Base-by-base conservation (phyloP, 2,888 invertebrate genomes). In the Atethmia centrago region DNA sequence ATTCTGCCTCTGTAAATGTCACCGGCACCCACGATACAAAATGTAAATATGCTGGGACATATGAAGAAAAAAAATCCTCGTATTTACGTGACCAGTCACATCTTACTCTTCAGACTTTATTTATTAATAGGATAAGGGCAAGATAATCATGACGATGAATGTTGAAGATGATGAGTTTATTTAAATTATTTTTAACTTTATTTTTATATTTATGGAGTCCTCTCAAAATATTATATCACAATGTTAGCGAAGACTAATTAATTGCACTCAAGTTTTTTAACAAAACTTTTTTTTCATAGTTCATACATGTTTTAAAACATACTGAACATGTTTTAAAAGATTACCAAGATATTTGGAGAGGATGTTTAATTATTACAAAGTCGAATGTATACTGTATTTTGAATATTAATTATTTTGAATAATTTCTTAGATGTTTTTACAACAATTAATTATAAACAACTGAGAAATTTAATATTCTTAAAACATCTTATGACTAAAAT, bases 1-100 rank as follows among this genome's bases (percentile, higher is more conserved):
- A 59, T 53, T 77, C n/a, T 49, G 64, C 55, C 61, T 66, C 36
- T 59, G 31, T 28, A 47, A 71, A 80, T 70, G 77, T 62, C 53
- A 65, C 31, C 28, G 5, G 25, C 53, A 53, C n/a, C 31, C 45
- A 36, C 14, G 36, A 75, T 25, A 67, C 55, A 79, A 49, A 56
- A 72, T 77, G 36, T 69, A 69, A 62, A 79, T 74, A 79, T 45
- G 25, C 28, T n/a, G 25, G 28, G n/a, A 69, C 36, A 31, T 25
- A 53, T 31, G 25, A 55, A 47, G 14, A 28, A 21, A 63, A 31
- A 64, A 77, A 78, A 40, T 74, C 40, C 31, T 56, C 0, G 12
- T 51, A 16, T 73, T 51, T 53, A 53, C 16, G 56, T 68, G 66
- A 56, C 64, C n/a, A 42, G n/a, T 19, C 31, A 28, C 9, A 25